Conservation (phyloP, 1,140 invertebrate species). For the Lutraria rhynchaena region DNA sequence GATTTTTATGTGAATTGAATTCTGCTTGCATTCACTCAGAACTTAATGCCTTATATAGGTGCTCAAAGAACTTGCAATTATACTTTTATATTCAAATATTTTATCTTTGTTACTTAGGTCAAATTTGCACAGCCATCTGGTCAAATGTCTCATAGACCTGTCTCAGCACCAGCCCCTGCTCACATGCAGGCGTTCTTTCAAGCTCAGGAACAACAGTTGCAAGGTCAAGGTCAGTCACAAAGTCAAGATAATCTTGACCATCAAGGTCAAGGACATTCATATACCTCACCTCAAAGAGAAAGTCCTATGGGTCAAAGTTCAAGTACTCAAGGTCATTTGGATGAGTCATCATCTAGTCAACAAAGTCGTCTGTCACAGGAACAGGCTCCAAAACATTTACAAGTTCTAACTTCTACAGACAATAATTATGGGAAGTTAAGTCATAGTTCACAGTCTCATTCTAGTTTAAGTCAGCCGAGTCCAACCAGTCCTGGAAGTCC, state of each 20-base stretch:
- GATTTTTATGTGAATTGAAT: too few relatives aligned
- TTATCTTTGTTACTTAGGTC: constrained; percentile 2
- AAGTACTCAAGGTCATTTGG: constrained; percentile 65
- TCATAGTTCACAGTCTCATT: constrained; percentile 50
- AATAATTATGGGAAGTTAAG: constrained; percentile 41
- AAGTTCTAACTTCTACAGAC: constrained; percentile 35
- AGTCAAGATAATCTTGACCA: constrained; percentile 36
- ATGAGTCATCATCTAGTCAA: constrained; percentile 63
- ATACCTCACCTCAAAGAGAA: constrained; percentile 58
- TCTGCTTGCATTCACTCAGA: too few relatives aligned
- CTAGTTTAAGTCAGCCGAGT: constrained; percentile 60
- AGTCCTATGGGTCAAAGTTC: constrained; percentile 78
- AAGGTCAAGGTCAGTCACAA: constrained; percentile 6
- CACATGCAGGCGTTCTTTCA: constrained; percentile 44
- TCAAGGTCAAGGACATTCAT: constrained; percentile 38
- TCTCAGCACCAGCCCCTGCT: constrained; percentile 40
- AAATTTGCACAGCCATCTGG: constrained; percentile 21
- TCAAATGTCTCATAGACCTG: constrained; percentile 15
- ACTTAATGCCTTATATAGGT: too few relatives aligned
- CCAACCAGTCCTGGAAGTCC: constrained; percentile 35
- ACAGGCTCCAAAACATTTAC: constrained; percentile 21
- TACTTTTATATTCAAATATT: too few relatives aligned
- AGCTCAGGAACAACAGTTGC: constrained; percentile 16
- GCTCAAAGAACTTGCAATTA: too few relatives aligned
- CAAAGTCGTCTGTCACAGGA: constrained; percentile 52